Base-by-base conservation (phyloP, 2,113 vertebrate species). In the Gorsachius goisagi region DNA sequence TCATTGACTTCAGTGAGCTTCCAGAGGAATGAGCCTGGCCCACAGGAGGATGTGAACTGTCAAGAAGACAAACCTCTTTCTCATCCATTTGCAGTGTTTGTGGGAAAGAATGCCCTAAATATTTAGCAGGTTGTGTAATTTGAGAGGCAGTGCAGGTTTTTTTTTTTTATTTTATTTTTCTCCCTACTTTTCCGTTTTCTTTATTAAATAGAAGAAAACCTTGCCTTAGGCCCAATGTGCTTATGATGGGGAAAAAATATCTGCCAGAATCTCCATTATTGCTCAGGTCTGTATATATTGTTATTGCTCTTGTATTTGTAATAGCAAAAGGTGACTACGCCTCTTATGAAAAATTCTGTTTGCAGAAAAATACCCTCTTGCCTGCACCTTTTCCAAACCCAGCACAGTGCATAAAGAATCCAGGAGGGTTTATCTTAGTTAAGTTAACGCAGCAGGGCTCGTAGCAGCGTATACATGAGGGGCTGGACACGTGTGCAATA, bases 91-190 rank as follows among this genome's bases (percentile, higher is more conserved):
- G 83, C 95, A 95, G 75, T 69, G 75, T 94, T 93, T 89, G 87
- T 87, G 76, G 88, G 94, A 92, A 96, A 80, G 91, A 95, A 90
- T 85, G 80, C 66, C 83, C 87, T 95, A 95, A 97, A 97, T 97
- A 96, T 97, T 97, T 95, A 97, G 91, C 85, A 95, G 80, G n/a
- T 82, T 93, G 68, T 95, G 30, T 93, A 96, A 95, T 97, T 84
- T 95, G 89, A 93, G 92, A 95, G 82, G 78, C 75, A 85, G 9
- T 58, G 58, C 52, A 27, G 58, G 4, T 20, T 32, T 66, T 77
- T 76, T 76, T 76, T 73, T 37, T 10, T 45, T 47, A 63, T 93
- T 95, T 93, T 93, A 66, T 67, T 89, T 96, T 96, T 79, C 53
- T 79, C 58, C 22, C 67, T 87, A 89, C 53, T 77, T 93, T 92